Base-by-base conservation (phyloP, 2,888 invertebrate genomes). In the Sympetrum striolatum region DNA sequence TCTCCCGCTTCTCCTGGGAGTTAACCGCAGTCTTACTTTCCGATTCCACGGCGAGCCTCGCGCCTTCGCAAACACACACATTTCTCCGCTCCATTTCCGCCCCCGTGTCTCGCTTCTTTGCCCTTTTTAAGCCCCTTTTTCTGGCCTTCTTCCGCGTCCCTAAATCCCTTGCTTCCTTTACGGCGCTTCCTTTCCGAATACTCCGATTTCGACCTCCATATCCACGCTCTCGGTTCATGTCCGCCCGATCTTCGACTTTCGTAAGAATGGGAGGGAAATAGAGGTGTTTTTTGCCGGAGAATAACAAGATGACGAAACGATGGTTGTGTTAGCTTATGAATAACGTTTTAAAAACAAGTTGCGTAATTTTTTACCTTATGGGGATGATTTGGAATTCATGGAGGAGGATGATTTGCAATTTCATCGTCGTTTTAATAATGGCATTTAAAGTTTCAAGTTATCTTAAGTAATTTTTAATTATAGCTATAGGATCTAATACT, bases 11-110 rank as follows among this genome's bases (percentile, higher is more conserved):
- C 86, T 60, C 86, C 31, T 31, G 86, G 86, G 86, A 86, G 37
- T 60, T 86, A 60, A 86, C n/a, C 60, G 35, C 58, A 44, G n/a
- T 44, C 81, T 82, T 82, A 53, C 82, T 82, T 82, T 82, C 82
- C 82, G 86, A 86, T 86, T 60, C 86, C 60, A 64, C n/a, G 48
- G 60, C 14, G 31, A 31, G 6, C 86, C 37, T 37, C 86, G 60
- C 86, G 60, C 82, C 58, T 31, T 73, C 18, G 14, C 25, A 73
- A 12, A 73, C 73, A 31, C 15, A 73, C 73, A 12, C n/a, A 31
- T 25, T 31, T 53, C 48, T 82, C 53, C 1, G 25, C 53, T 25
- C 31, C 53, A 6, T 31, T 35, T 31, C 53, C 58, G 58, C 60
- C 10, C 86, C 58, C 18, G 31, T 58, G n/a, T n/a, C n/a, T n/a